Conservation (phyloP, 1,140 invertebrate genomes). For the Penaeus indicus region DNA sequence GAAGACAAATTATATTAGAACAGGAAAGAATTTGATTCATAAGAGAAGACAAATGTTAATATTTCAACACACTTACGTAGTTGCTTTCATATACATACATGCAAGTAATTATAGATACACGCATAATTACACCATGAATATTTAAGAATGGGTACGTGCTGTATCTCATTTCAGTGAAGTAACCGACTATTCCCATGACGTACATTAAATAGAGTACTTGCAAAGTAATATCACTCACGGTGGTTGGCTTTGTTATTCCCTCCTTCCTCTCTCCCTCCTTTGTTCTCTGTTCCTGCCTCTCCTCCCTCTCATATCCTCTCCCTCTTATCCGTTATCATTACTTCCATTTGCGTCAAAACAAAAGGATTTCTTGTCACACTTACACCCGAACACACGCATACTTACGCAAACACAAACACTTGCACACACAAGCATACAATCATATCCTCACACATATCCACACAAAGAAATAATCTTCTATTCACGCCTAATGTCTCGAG, state of each 20-base stretch:
- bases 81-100: slow-evolving; percentile 9
- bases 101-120: neutral
- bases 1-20: neutral
- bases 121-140: neutral
- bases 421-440: too few relatives aligned
- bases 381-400: too few relatives aligned
- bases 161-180: neutral
- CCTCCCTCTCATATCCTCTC: neutral
- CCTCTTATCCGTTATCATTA: neutral
- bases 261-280: slow-evolving; percentile 26
- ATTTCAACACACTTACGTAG: neutral
- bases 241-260: neutral
- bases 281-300: neutral
- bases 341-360: too few relatives aligned
- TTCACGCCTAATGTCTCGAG: neutral
- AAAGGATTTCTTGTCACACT: too few relatives aligned
- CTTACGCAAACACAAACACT: too few relatives aligned
- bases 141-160: neutral
- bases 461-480: neutral
- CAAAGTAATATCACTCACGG: neutral
- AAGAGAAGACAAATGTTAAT: neutral
- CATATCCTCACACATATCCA: neutral
- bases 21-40: neutral
- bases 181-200: too few relatives aligned
- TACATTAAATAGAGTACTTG: too few relatives aligned